Conservation (phyloP, 2,113 vertebrate species). For the Erythrocercus mccallii region DNA sequence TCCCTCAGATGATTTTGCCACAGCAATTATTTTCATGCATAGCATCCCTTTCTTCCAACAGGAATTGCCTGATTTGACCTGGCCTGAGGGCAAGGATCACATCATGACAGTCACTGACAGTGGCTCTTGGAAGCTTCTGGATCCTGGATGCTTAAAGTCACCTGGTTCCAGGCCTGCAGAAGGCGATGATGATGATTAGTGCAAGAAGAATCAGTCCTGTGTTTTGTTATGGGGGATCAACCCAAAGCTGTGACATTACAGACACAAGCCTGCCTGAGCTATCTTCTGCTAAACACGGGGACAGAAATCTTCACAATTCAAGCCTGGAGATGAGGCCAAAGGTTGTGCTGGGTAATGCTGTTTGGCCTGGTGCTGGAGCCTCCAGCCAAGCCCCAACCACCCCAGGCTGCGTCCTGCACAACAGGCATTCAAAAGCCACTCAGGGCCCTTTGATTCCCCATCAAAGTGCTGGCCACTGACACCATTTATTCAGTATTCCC, state of each 20-base stretch:
- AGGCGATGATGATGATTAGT: background rate
- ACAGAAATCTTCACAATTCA: background rate
- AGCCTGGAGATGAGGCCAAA: background rate
- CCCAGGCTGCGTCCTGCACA: too few relatives aligned
- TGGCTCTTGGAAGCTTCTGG: background rate
- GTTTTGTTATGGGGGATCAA: background rate
- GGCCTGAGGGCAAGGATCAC: background rate
- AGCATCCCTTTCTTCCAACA: background rate
- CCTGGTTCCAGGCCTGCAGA: background rate
- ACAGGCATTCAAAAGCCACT: accelerated
- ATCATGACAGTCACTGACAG: background rate
- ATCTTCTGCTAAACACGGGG: accelerated
- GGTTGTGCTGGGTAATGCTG: background rate
- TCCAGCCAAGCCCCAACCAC: accelerated
- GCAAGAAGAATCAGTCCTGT: background rate
- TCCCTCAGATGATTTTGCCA: background rate
- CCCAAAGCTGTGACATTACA: background rate
- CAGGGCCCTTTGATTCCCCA: background rate
- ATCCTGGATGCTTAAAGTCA: background rate
- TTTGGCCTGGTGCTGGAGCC: background rate
- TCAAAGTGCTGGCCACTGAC: background rate
- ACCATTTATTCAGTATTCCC: background rate
- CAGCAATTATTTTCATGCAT: background rate
- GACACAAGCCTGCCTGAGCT: background rate
- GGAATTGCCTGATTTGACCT: background rate